Evolutionary conservation across 2,113 vertebrate genomes (phyloP).

Genomic region (Casuarius casuarius): DNA sequence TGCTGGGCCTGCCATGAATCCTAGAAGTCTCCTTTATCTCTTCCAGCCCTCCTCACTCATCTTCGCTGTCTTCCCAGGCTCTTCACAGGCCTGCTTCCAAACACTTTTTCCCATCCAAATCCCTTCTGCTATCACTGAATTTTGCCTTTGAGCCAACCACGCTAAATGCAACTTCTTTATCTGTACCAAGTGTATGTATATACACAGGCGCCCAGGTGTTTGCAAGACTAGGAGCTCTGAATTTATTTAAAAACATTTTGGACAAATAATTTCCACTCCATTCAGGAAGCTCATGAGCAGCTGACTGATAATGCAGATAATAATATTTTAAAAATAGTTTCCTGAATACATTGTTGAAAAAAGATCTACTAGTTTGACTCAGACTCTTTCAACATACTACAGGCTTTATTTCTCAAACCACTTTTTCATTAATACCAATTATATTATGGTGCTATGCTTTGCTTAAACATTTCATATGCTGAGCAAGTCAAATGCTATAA

Average conservation of each 20-base stretch:
- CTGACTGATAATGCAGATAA: not conserved
- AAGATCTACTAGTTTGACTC: not conserved
- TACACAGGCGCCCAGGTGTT: not conserved
- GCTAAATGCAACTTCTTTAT: not conserved
- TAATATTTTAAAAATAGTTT: not conserved
- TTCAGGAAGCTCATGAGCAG: not conserved
- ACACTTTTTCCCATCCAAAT: not conserved
- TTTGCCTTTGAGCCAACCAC: not conserved
- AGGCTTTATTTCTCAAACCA: not conserved
- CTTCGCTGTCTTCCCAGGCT: not conserved
- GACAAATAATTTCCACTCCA: not conserved
- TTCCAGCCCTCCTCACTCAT: not conserved
- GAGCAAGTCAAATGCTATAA: not conserved
- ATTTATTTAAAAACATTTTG: not conserved
- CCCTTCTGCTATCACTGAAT: not conserved
- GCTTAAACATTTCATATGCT: not conserved
- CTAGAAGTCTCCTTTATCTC: not conserved
- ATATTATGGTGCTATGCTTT: not conserved
- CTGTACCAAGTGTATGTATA: not conserved
- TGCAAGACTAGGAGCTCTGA: accelerated
- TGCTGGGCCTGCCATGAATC: not conserved
- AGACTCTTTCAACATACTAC: not conserved
- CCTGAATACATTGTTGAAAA: not conserved
- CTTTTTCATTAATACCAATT: not conserved
- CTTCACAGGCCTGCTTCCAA: not conserved